A percentile compares a stretch with the other conserved stretches of the same genome.
These are phyloP conservation scores for Crioceris asparagi DNA, from an alignment of 2,888 invertebrate species.

Conservation along the genomic window DNA sequence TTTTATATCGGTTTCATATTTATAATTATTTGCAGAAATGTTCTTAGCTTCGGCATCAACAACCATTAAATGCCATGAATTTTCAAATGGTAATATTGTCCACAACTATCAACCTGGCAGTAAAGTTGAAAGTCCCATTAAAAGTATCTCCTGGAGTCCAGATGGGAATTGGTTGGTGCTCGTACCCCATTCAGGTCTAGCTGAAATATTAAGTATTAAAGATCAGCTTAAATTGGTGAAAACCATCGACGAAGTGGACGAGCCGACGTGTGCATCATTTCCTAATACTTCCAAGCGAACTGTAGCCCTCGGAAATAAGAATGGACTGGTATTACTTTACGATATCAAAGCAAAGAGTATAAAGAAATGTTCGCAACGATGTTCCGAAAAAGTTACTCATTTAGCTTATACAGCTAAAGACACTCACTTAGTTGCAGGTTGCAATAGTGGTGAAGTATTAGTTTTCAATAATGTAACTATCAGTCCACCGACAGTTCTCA, in stretches of 20 bases:
- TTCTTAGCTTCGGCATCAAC: slow-evolving; percentile 48
- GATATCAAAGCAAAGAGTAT: slow-evolving; percentile 31
- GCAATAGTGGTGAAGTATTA: slow-evolving; percentile 30
- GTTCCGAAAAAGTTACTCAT: slow-evolving; percentile 25
- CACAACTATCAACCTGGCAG: slow-evolving; percentile 37
- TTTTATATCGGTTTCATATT: too few species aligned
- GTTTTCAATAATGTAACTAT: slow-evolving; percentile 30
- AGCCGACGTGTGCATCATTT: slow-evolving; percentile 34
- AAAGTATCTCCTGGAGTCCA: slow-evolving; percentile 35
- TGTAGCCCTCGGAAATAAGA: slow-evolving; percentile 30
- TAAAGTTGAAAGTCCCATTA: slow-evolving; percentile 26
- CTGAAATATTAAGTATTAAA: slow-evolving; percentile 33
- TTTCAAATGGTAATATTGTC: slow-evolving; percentile 43
- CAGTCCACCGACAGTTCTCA: slow-evolving; percentile 26
- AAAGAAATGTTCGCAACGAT: slow-evolving; percentile 29
- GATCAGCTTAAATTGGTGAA: slow-evolving; percentile 30
- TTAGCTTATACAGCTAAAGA: slow-evolving; percentile 32
- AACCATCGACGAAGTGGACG: slow-evolving; percentile 29
- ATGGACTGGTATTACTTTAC: slow-evolving; percentile 32
- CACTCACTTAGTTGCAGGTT: slow-evolving; percentile 31
- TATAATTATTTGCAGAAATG: slow-evolving; percentile 39
- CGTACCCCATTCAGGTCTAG: slow-evolving; percentile 30
- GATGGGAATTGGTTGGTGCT: slow-evolving; percentile 35
- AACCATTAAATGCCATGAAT: slow-evolving; percentile 45
- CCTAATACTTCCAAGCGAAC: slow-evolving; percentile 32